These are phyloP conservation scores for Rhea americana DNA, from an alignment of 2,113 vertebrate species.

Conservation along the genomic window DNA sequence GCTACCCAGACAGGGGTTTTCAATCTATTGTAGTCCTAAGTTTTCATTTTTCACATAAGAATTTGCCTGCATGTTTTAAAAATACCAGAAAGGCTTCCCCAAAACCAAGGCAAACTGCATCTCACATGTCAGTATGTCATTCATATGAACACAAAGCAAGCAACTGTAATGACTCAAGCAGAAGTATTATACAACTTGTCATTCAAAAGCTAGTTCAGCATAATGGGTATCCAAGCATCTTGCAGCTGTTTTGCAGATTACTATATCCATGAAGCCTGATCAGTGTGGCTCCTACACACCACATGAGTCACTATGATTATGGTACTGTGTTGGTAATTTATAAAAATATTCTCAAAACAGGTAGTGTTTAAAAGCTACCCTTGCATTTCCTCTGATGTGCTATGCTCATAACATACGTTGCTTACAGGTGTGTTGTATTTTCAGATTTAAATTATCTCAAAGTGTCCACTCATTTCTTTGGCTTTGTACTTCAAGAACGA, in stretches of 20 bases:
- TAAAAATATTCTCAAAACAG: neutral
- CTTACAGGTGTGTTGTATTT: neutral
- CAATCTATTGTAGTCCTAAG: neutral
- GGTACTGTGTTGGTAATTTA: neutral
- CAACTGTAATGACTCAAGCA: neutral
- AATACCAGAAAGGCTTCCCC: neutral
- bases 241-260: neutral
- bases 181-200: neutral
- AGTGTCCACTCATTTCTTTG: neutral
- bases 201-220: slow-evolving; percentile 1
- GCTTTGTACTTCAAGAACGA: neutral
- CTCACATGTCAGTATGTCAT: rapidly evolving
- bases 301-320: neutral
- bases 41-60: neutral
- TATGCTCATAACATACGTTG: neutral
- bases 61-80: neutral
- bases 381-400: neutral
- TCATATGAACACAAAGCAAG: neutral
- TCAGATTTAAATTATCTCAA: neutral
- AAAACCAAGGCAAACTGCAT: neutral
- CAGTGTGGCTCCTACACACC: neutral
- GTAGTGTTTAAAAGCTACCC: neutral
- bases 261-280: neutral
- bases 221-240: neutral
- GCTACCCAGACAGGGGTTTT: neutral